A percentile compares a stretch with the other conserved stretches of the same genome.
Evolutionary conservation across 2,797 vertebrate genomes (phyloP).

Genomic region (Acanthiza pusilla): DNA sequence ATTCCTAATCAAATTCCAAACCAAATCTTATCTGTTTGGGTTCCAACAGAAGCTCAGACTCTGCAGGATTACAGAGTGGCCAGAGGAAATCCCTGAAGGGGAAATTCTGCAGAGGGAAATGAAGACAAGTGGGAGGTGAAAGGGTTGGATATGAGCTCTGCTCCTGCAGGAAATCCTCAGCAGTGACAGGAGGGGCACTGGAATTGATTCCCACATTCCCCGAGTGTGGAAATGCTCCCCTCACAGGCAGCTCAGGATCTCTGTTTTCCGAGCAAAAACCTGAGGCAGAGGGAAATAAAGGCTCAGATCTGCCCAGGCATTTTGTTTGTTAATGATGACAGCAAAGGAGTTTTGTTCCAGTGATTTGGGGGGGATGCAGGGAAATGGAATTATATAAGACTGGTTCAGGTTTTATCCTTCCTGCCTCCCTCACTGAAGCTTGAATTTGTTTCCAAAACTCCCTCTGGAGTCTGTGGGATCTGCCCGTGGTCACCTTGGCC

Average conservation of each 20-base stretch:
- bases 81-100: not conserved
- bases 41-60: not conserved
- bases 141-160: not conserved
- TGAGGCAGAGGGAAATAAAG: not conserved
- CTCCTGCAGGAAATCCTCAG: not conserved
- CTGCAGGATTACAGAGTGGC: too few relatives aligned
- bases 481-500: not conserved
- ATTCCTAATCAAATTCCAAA: too few relatives aligned
- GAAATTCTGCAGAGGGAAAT: not conserved
- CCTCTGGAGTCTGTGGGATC: not conserved
- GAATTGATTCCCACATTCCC: not conserved
- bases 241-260: not conserved
- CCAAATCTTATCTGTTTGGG: not conserved
- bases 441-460: not conserved
- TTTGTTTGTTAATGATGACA: not conserved
- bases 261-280: not conserved
- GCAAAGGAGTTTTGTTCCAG: not conserved
- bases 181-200: not conserved
- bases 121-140: accelerated
- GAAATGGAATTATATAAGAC: not conserved
- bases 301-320: not conserved
- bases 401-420: not conserved
- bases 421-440: not conserved
- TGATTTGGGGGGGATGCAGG: not conserved
- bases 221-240: not conserved